phyloP scores from a whole-genome alignment of 2,113 vertebrate species.

The Syrrhaptes paradoxus region DNA sequence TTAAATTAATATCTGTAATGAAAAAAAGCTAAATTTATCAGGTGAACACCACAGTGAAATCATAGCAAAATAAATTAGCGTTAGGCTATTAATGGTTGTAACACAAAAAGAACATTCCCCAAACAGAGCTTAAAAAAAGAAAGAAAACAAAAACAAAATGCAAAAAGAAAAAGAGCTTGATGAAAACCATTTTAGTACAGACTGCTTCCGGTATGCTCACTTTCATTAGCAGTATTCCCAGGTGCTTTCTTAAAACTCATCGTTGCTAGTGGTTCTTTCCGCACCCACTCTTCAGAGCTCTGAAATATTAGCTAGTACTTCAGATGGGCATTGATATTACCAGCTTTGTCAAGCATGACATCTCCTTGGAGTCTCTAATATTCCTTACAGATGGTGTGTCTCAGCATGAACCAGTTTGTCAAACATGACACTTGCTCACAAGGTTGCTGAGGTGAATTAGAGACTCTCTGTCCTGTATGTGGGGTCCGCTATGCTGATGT shows the following conservation, averaged over 20 bases:
- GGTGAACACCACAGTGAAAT: background rate
- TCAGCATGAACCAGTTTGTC: conserved; percentile 51
- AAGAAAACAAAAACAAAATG: background rate
- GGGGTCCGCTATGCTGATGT: background rate
- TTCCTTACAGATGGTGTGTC: conserved; percentile 49
- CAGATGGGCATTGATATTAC: conserved; percentile 20
- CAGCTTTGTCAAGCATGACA: conserved; percentile 62
- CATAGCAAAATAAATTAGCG: background rate
- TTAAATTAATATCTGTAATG: conserved; percentile 11
- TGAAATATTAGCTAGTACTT: conserved; percentile 33
- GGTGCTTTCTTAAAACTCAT: background rate
- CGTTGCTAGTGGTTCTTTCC: background rate
- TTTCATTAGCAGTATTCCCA: conserved; percentile 20
- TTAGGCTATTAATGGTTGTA: background rate
- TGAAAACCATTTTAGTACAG: background rate
- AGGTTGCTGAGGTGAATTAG: conserved; percentile 1
- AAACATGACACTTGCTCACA: conserved; percentile 51
- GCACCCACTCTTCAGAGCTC: background rate
- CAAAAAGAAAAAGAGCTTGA: background rate
- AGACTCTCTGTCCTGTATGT: background rate
- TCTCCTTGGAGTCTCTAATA: conserved; percentile 25
- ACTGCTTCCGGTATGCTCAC: background rate
- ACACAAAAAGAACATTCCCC: background rate
- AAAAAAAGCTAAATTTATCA: background rate
- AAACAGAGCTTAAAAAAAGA: background rate